These are phyloP conservation scores for Coelopa pilipes DNA, from an alignment of 2,888 invertebrate genomes.

Conservation along the genomic window DNA sequence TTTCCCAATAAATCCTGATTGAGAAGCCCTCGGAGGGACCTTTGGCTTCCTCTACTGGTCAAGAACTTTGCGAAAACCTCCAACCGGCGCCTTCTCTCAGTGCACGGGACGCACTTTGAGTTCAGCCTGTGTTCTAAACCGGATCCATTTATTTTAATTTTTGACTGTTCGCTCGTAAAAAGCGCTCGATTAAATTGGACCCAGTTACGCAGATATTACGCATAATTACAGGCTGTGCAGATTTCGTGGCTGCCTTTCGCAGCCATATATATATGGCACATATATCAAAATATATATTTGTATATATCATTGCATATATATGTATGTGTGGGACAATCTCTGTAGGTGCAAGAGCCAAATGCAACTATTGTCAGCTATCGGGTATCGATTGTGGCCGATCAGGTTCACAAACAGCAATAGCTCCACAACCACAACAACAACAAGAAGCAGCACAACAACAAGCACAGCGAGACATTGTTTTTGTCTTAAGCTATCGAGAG, in stretches of 20 bases:
- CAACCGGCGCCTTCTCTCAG: neutral
- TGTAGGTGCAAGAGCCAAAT: neutral
- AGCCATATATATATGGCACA: too few species aligned
- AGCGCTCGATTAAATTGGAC: constrained; percentile 25
- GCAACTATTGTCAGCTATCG: constrained; percentile 1
- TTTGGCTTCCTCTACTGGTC: too few species aligned
- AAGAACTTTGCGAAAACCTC: too few species aligned
- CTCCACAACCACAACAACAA: too few species aligned
- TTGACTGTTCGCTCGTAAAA: constrained; percentile 28
- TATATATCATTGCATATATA: too few species aligned
- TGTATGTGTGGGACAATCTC: too few species aligned
- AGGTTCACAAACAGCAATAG: constrained; percentile 18
- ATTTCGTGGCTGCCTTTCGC: too few species aligned
- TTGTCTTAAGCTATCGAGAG: too few species aligned
- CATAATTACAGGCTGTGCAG: constrained; percentile 1
- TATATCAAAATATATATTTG: too few species aligned
- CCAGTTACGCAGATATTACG: constrained; percentile 26
- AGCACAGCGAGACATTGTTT: neutral
- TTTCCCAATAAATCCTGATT: too few species aligned
- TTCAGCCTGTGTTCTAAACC: constrained; percentile 8
- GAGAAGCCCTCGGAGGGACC: too few species aligned
- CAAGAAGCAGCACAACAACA: neutral
- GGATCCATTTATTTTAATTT: constrained; percentile 33
- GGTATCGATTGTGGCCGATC: constrained; percentile 2
- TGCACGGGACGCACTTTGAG: constrained; percentile 4